Evolutionary conservation across 2,113 vertebrate genomes (phyloP).

Genomic region (Forbesichthys papilliferus): DNA sequence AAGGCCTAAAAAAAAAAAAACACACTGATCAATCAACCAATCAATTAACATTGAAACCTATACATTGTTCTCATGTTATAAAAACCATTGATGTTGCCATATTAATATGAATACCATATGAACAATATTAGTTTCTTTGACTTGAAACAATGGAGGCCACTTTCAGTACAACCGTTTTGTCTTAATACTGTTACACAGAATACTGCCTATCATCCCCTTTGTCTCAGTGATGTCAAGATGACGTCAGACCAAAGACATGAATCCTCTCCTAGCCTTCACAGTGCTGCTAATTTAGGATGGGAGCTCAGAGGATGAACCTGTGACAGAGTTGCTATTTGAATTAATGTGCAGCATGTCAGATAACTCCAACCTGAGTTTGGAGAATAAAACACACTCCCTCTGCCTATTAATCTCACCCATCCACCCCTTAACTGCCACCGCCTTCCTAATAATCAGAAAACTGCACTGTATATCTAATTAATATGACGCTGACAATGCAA

Average conservation of each 20-base stretch:
- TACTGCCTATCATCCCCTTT: slow-evolving; percentile 3
- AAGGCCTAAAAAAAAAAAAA: too few relatives aligned
- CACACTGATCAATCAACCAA: too few relatives aligned
- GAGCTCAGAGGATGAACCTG: slow-evolving; percentile 23
- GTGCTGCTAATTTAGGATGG: slow-evolving; percentile 50
- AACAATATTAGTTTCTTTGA: background rate
- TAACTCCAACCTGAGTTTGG: slow-evolving; percentile 9
- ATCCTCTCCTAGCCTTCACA: slow-evolving; percentile 38
- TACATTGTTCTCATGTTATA: too few relatives aligned
- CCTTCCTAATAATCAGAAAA: background rate
- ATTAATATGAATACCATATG: background rate
- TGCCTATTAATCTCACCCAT: slow-evolving; percentile 8
- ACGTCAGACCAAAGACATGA: slow-evolving; percentile 31
- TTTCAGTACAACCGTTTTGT: slow-evolving; percentile 21
- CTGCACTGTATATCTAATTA: slow-evolving; percentile 3
- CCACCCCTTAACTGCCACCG: background rate
- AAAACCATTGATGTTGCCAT: too few relatives aligned
- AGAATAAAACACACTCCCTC: slow-evolving; percentile 27
- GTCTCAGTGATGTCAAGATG: background rate
- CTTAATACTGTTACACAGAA: background rate
- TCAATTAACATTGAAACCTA: too few relatives aligned
- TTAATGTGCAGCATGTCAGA: slow-evolving; percentile 29
- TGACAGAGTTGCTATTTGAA: slow-evolving; percentile 39
- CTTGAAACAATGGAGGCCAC: background rate
- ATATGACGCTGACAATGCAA: background rate